Conservation (phyloP, 2,113 vertebrate genomes). For the Boleophthalmus pectinirostris region DNA sequence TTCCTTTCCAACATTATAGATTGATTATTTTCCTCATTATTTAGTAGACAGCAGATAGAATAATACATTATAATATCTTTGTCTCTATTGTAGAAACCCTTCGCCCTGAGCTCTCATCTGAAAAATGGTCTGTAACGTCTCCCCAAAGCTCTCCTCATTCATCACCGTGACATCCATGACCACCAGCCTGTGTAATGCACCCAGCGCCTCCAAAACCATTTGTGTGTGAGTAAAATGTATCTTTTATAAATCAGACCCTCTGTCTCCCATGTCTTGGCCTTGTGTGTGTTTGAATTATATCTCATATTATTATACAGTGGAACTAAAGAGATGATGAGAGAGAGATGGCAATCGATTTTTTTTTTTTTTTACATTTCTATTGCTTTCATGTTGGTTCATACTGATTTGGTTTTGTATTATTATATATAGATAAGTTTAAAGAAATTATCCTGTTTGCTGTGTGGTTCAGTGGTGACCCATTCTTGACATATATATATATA, state of each 20-base stretch:
- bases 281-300: neutral
- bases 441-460: neutral
- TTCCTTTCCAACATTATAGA: neutral
- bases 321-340: slow-evolving; percentile 19
- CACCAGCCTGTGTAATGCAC: slow-evolving; percentile 61
- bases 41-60: neutral
- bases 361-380: slow-evolving; percentile 33
- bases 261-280: slow-evolving; percentile 34
- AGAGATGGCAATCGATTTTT: slow-evolving; percentile 17
- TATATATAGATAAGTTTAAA: slow-evolving; percentile 41
- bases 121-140: slow-evolving; percentile 50
- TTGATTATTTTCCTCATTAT: neutral
- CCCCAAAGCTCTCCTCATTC: slow-evolving; percentile 35
- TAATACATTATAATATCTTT: slow-evolving; percentile 13
- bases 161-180: slow-evolving; percentile 60
- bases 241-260: slow-evolving; percentile 62
- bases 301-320: neutral
- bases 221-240: slow-evolving; percentile 56
- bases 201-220: slow-evolving; percentile 46
- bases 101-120: slow-evolving; percentile 34
- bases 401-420: slow-evolving; percentile 42
- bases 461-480: neutral
- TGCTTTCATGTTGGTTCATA: slow-evolving; percentile 7
- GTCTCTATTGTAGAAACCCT: slow-evolving; percentile 24
- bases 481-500: too few species aligned